Conservation (phyloP, 2,888 invertebrate genomes). For the Lasioglossum oenotherae region DNA sequence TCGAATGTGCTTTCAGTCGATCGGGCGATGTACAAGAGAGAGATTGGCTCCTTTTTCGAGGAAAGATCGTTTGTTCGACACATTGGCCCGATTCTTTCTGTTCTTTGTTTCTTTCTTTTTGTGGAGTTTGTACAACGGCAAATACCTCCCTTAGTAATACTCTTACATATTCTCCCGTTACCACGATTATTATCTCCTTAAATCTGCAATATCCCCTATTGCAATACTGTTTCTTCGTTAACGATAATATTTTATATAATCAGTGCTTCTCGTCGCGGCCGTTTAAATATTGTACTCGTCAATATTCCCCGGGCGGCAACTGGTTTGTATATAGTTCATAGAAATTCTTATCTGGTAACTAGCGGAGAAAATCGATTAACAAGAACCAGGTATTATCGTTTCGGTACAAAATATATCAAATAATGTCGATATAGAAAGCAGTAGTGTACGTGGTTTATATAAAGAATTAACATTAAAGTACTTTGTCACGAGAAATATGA, state of each 20-base stretch:
- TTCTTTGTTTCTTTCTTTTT: neutral
- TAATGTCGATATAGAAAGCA: conserved; percentile 9
- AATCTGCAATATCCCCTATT: neutral
- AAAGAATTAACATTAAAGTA: conserved; percentile 1
- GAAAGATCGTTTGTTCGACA: neutral
- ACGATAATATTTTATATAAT: neutral
- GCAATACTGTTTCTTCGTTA: neutral
- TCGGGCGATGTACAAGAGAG: neutral
- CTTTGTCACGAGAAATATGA: neutral
- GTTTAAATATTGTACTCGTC: neutral
- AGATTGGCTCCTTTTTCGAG: neutral
- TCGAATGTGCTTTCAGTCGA: neutral
- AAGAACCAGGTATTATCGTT: neutral
- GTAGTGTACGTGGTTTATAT: neutral
- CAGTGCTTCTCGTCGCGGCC: neutral
- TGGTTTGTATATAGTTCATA: neutral
- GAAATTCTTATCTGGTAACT: conserved; percentile 8
- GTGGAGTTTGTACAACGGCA: neutral
- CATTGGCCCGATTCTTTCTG: neutral
- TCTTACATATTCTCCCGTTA: neutral
- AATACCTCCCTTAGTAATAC: neutral
- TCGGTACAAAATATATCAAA: conserved; percentile 16
- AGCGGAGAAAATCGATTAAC: neutral
- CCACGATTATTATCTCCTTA: neutral
- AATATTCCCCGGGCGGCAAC: neutral